Evolutionary conservation across 35 echinoderm and acorn worm genomes (phyloP).

Genomic region (Lytechinus pictus): DNA sequence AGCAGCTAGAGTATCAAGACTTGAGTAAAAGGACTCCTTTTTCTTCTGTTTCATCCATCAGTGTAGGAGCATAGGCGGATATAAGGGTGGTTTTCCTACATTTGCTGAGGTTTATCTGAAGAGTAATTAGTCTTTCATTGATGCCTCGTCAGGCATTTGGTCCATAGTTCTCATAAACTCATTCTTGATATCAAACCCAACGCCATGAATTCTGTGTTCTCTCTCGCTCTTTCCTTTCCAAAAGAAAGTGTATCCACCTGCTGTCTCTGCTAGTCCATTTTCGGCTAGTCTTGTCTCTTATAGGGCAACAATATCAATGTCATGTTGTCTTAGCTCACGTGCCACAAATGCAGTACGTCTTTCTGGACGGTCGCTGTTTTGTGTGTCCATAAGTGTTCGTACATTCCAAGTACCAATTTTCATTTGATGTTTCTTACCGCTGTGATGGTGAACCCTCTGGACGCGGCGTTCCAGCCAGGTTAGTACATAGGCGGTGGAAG

Average conservation of each 20-base stretch:
- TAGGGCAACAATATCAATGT: slow-evolving; percentile 51
- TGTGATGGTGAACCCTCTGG: too few relatives aligned
- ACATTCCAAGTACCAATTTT: too few relatives aligned
- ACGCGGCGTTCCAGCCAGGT: not conserved
- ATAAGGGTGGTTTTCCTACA: not conserved
- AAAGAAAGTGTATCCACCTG: slow-evolving; percentile 62
- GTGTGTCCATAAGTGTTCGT: slow-evolving; percentile 1
- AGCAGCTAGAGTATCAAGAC: not conserved
- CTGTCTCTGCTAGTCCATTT: not conserved
- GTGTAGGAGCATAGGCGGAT: not conserved
- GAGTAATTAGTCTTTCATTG: too few relatives aligned
- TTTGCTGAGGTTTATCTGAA: not conserved
- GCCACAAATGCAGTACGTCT: slow-evolving; percentile 34
- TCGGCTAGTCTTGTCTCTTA: slow-evolving; percentile 6
- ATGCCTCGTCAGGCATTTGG: not conserved
- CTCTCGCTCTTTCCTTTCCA: slow-evolving; percentile 41
- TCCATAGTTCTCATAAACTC: not conserved
- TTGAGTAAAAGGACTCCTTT: not conserved
- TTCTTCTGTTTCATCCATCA: not conserved
- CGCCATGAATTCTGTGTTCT: not conserved
- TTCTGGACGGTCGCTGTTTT: not conserved
- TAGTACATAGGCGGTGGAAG: not conserved
- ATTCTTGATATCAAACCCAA: too few relatives aligned
- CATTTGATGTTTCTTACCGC: too few relatives aligned
- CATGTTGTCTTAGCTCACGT: slow-evolving; percentile 6